A percentile compares a stretch with the other conserved stretches of the same genome.
phyloP scores from a whole-genome alignment of 2,113 vertebrate species.

The Cryptomyrus ogoouensis region DNA sequence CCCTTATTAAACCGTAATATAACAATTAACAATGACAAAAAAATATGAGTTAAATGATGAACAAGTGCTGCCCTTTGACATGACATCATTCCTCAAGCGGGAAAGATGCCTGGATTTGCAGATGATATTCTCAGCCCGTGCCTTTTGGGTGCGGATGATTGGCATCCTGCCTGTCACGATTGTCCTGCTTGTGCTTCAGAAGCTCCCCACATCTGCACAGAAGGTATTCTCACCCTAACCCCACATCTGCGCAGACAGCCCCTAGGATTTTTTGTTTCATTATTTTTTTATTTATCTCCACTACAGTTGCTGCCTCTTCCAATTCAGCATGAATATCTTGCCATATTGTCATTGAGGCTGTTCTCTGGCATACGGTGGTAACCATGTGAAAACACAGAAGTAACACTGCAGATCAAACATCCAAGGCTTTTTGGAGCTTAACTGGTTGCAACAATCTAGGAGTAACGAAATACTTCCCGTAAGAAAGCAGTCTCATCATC shows the following conservation, averaged over 20 bases:
- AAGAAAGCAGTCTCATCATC: background rate
- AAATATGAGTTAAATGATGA: background rate
- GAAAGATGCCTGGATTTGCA: background rate
- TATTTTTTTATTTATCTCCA: background rate
- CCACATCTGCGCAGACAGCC: background rate
- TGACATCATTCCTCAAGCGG: background rate
- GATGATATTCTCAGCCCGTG: background rate
- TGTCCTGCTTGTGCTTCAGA: background rate
- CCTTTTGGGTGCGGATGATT: background rate
- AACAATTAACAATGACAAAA: background rate
- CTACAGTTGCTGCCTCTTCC: background rate
- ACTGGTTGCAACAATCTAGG: background rate
- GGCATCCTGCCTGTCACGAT: background rate
- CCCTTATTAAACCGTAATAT: background rate
- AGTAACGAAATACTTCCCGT: background rate
- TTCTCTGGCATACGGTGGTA: background rate
- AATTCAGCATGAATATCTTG: background rate
- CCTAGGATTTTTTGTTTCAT: background rate
- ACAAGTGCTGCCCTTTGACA: background rate
- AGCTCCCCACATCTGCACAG: background rate
- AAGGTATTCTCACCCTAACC: too few species aligned
- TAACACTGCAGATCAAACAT: background rate
- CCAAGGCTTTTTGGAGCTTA: background rate
- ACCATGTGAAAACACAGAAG: background rate
- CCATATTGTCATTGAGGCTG: background rate